Percentiles rank a stretch among this genome's conserved stretches.
These are phyloP conservation scores for Isotomurus palustris DNA, from an alignment of 2,888 invertebrate genomes.

Conservation along the genomic window DNA sequence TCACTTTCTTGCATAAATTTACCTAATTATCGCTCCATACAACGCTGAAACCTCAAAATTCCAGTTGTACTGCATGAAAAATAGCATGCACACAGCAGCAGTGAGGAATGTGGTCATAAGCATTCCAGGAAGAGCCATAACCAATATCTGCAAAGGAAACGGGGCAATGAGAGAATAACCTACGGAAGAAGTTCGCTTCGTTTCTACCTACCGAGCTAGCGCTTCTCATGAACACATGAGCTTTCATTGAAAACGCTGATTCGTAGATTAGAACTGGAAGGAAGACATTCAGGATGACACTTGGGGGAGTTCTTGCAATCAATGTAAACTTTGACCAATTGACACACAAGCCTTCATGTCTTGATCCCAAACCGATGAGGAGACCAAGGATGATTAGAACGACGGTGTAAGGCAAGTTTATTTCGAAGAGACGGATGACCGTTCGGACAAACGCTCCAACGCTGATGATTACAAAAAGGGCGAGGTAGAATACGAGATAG, in stretches of 20 bases:
- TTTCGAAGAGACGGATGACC: conserved; percentile 31
- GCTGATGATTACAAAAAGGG: conserved; percentile 38
- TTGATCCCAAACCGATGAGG: conserved; percentile 47
- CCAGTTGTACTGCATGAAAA: conserved; percentile 48
- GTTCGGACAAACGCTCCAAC: conserved; percentile 41
- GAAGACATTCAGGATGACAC: conserved; percentile 37
- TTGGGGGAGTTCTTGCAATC: conserved; percentile 38
- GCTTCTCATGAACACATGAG: conserved; percentile 36
- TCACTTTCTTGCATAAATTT: neutral
- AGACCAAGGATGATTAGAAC: conserved; percentile 50
- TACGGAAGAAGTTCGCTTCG: neutral
- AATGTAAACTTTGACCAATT: conserved; percentile 20
- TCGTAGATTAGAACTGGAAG: conserved; percentile 44
- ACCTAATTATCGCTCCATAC: conserved; percentile 49
- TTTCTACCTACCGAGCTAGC: conserved; percentile 9
- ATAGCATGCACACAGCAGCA: conserved; percentile 34
- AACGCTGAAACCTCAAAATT: conserved; percentile 49
- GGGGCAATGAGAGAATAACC: neutral
- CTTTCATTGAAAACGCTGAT: conserved; percentile 42
- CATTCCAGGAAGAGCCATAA: conserved; percentile 44
- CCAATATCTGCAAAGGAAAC: conserved; percentile 31
- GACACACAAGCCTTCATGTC: conserved; percentile 13
- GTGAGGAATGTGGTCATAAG: conserved; percentile 40
- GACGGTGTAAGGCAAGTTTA: conserved; percentile 50
- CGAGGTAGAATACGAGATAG: conserved; percentile 34